phyloP scores from a whole-genome alignment of 2,113 vertebrate genomes.

The Gopherus flavomarginatus region DNA sequence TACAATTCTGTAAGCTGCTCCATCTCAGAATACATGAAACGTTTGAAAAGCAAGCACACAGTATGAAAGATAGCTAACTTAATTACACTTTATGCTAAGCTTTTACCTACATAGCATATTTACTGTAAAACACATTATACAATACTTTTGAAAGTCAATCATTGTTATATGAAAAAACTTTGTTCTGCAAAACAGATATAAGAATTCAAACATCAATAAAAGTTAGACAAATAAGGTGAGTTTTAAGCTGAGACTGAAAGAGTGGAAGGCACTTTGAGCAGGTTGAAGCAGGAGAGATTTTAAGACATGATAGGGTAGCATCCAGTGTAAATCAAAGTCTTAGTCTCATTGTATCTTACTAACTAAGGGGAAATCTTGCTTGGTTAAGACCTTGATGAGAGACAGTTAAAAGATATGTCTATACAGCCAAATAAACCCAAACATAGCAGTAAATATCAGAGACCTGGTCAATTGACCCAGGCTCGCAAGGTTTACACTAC shows the following conservation, averaged over 20 bases:
- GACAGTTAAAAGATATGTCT: background rate
- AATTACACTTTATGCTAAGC: background rate
- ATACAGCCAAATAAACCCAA: background rate
- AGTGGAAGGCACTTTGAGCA: no score
- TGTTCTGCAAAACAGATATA: no score
- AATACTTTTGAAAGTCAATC: no score
- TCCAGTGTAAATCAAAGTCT: no score
- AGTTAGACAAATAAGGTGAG: no score
- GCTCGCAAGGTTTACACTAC: fast-evolving
- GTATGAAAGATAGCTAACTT: background rate
- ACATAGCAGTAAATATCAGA: background rate
- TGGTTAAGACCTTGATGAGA: background rate
- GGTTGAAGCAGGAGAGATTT: no score
- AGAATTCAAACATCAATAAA: no score
- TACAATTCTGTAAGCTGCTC: background rate
- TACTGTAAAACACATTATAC: background rate
- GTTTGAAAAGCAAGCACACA: background rate
- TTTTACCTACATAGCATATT: background rate
- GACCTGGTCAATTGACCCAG: background rate
- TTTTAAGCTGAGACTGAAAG: no score
- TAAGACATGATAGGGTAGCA: no score
- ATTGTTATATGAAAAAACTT: no score
- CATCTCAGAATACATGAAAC: background rate
- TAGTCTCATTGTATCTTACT: background rate
- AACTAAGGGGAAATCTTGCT: background rate